Evolutionary conservation across 2,888 invertebrate genomes (phyloP).

Genomic region (Xestia sexstrigata): DNA sequence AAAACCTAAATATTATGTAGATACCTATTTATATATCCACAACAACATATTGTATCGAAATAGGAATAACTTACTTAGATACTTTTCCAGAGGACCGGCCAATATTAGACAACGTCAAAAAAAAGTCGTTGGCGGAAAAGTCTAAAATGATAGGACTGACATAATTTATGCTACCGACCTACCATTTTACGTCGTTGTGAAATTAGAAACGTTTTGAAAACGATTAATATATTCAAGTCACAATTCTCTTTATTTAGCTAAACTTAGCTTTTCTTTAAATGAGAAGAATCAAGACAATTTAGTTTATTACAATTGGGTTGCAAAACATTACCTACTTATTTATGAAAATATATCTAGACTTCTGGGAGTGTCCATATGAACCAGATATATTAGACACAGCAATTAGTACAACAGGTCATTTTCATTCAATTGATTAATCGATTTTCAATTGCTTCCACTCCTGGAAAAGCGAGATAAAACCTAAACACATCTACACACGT

Average conservation of each 20-base stretch:
- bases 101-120: background rate
- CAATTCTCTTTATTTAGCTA: background rate
- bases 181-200: background rate
- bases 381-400: background rate
- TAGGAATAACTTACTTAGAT: background rate
- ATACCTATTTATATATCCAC: background rate
- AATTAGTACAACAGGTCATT: background rate
- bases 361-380: background rate
- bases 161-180: background rate
- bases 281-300: background rate
- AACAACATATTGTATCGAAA: background rate
- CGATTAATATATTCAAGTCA: background rate
- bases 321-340: background rate
- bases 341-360: background rate
- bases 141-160: background rate
- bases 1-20: background rate
- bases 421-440: conserved; percentile 8
- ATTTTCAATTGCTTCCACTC: conserved; percentile 11
- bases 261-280: background rate
- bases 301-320: background rate
- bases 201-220: background rate
- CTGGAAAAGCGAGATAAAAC: background rate
- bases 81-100: background rate
- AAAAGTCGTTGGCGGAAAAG: background rate
- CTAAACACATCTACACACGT: background rate